These are phyloP conservation scores for Chironomus riparius DNA, from an alignment of 2,888 invertebrate genomes.

Conservation along the genomic window DNA sequence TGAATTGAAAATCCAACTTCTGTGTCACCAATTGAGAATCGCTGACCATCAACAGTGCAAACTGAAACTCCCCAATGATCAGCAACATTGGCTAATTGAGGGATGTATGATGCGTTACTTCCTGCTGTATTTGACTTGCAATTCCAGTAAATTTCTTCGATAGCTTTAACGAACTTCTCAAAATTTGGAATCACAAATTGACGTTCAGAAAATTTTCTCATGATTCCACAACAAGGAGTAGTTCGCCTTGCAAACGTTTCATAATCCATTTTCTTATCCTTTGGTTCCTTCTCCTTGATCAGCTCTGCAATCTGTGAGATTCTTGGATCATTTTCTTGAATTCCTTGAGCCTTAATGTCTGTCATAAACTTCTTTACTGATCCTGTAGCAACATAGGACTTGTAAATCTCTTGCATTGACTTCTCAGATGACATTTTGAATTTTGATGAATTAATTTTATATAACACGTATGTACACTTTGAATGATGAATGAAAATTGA, in stretches of 20 bases:
- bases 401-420: too few species aligned
- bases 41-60: conserved; percentile 93
- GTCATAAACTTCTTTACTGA: too few species aligned
- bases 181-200: conserved; percentile 96
- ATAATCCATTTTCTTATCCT: not conserved
- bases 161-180: conserved; percentile 76
- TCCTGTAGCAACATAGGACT: too few species aligned
- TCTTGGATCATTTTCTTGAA: not conserved
- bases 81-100: conserved; percentile 81
- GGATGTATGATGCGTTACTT: conserved; percentile 82
- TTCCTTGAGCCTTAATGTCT: not conserved
- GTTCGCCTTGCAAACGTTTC: conserved; percentile 51
- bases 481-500: too few species aligned
- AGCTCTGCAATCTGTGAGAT: not conserved
- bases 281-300: not conserved
- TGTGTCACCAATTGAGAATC: conserved; percentile 87
- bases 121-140: conserved; percentile 79
- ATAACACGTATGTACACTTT: too few species aligned
- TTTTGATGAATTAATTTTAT: too few species aligned
- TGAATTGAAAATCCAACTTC: conserved; percentile 88
- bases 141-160: conserved; percentile 89
- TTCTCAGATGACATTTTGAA: too few species aligned
- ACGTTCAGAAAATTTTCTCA: conserved; percentile 83
- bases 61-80: conserved; percentile 93
- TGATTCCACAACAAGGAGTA: conserved; percentile 77